phyloP scores from a whole-genome alignment of 2,888 invertebrate genomes.

The Dermolepida albohirtum region DNA sequence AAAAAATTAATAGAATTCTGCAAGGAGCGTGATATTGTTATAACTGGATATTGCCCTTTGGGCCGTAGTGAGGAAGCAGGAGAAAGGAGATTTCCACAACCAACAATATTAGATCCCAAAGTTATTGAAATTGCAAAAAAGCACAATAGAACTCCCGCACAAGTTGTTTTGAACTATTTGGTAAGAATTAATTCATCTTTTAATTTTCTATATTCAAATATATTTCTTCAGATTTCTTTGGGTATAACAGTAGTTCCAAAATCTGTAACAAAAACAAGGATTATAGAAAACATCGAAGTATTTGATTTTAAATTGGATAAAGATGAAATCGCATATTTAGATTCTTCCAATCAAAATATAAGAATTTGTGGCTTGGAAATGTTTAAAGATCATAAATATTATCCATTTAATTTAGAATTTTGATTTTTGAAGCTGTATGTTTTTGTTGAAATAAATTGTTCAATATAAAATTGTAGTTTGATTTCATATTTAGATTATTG shows the following conservation, averaged over 20 bases:
- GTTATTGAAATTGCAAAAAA: conserved; percentile 70
- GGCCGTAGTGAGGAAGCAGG: conserved; percentile 70
- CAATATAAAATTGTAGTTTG: no score
- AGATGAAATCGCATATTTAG: conserved; percentile 76
- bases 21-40: conserved; percentile 70
- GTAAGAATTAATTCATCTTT: conserved; percentile 61
- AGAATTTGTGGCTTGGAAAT: conserved; percentile 65
- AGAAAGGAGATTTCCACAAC: conserved; percentile 65
- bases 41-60: conserved; percentile 82
- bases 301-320: conserved; percentile 79
- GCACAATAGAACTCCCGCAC: conserved; percentile 74
- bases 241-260: conserved; percentile 79
- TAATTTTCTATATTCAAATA: conserved; percentile 12
- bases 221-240: conserved; percentile 41
- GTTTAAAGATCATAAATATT: conserved; percentile 60
- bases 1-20: conserved; percentile 77
- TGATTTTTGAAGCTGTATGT: conserved; percentile 33
- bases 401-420: conserved; percentile 60
- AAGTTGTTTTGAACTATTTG: conserved; percentile 74
- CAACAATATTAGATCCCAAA: conserved; percentile 68
- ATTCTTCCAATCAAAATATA: conserved; percentile 77
- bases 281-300: conserved; percentile 78
- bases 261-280: conserved; percentile 79
- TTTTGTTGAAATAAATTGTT: no score
- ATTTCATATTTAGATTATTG: no score